Percentiles rank a stretch among this genome's conserved stretches.
Evolutionary conservation across 1,140 invertebrate genomes (phyloP).

Genomic region (Drosophila kikkawai): DNA sequence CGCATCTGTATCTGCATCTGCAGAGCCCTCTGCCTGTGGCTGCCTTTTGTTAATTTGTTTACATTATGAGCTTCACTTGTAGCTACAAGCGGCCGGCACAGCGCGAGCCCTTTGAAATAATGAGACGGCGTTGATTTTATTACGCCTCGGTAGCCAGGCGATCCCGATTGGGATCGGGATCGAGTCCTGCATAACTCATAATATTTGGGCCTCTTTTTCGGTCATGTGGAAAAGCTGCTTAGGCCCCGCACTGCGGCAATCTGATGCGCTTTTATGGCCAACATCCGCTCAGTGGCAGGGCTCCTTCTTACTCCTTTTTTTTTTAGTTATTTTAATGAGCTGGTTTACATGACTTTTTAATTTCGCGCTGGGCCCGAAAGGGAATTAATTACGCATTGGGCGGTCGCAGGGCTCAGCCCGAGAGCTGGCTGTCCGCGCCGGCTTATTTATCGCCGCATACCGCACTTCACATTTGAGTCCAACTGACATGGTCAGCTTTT

Average conservation of each 20-base stretch:
- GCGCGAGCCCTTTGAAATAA: conserved; percentile 78
- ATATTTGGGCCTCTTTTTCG: conserved; percentile 52
- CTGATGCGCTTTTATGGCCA: conserved; percentile 64
- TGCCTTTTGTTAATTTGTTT: conserved; percentile 80
- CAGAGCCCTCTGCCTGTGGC: conserved; percentile 11
- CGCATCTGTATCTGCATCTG: conserved; percentile 21
- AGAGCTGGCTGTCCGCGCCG: conserved; percentile 34
- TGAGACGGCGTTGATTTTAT: conserved; percentile 80
- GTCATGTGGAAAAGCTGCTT: conserved; percentile 67
- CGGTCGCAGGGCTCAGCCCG: conserved; percentile 67
- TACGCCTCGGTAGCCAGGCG: conserved; percentile 39
- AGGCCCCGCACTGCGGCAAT: conserved; percentile 34
- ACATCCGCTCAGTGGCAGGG: conserved; percentile 55
- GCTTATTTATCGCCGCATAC: conserved; percentile 78
- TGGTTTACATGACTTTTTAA: conserved; percentile 85
- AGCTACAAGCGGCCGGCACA: conserved; percentile 67
- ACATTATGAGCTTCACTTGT: conserved; percentile 84
- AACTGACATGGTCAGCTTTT: conserved; percentile 82
- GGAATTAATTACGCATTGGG: conserved; percentile 85
- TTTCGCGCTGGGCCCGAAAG: conserved; percentile 82
- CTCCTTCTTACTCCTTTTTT: conserved; percentile 4
- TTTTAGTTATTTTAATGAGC: conserved; percentile 84
- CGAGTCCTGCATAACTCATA: conserved; percentile 58
- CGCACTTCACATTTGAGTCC: conserved; percentile 78
- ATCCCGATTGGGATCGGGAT: conserved; percentile 10